Conservation (phyloP, 2,113 vertebrate genomes). For the Scomber colias region DNA sequence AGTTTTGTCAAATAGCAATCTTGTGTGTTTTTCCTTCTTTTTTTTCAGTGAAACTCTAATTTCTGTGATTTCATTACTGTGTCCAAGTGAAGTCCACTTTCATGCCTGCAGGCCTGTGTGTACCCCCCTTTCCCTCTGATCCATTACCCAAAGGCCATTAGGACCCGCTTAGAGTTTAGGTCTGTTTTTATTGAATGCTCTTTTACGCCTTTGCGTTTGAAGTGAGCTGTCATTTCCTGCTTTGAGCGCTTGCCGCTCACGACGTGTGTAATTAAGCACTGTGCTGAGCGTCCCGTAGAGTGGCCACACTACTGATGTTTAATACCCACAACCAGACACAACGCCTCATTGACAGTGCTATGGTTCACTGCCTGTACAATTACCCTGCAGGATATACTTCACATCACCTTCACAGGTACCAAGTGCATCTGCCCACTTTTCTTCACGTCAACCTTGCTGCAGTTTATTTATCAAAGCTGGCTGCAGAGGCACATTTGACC, state of each 20-base stretch:
- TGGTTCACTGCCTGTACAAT: conserved; percentile 66
- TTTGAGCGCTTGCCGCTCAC: conserved; percentile 64
- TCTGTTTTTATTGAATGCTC: conserved; percentile 75
- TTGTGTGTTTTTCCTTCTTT: background rate
- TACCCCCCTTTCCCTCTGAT: conserved; percentile 46
- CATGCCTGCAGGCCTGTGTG: conserved; percentile 23
- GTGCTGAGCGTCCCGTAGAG: conserved; percentile 60
- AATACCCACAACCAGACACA: conserved; percentile 71
- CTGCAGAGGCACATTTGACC: conserved; percentile 31
- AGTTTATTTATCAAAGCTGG: conserved; percentile 57
- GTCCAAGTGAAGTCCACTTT: conserved; percentile 14
- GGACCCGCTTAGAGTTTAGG: conserved; percentile 63
- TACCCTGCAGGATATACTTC: conserved; percentile 57
- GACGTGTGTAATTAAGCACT: conserved; percentile 78
- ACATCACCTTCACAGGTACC: conserved; percentile 60
- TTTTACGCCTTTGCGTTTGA: conserved; percentile 79
- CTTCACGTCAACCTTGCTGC: conserved; percentile 42
- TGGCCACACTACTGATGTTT: conserved; percentile 57
- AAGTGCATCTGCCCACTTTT: conserved; percentile 55
- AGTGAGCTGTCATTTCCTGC: conserved; percentile 81
- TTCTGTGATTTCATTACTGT: conserved; percentile 25
- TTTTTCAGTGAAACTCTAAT: background rate
- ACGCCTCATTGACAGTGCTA: conserved; percentile 70
- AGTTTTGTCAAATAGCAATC: background rate
- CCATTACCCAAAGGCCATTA: conserved; percentile 69